Evolutionary conservation across 2,888 invertebrate species (phyloP).

Genomic region (Amitus sp.): DNA sequence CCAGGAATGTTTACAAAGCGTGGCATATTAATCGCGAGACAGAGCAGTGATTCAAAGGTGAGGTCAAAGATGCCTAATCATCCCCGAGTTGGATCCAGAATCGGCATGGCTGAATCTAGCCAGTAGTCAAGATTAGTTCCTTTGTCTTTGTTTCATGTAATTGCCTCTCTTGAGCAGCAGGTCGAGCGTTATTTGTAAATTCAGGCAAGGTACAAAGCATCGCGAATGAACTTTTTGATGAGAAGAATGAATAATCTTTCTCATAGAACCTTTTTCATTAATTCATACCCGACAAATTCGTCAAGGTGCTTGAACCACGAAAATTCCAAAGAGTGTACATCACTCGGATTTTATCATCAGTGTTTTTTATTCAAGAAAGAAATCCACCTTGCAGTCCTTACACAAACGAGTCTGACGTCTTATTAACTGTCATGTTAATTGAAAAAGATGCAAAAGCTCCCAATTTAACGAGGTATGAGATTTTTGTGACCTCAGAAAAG

Average conservation of each 20-base stretch:
- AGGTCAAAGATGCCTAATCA: slow-evolving; percentile 35
- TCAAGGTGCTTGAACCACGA: background rate
- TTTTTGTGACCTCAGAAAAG: no score
- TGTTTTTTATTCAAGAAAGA: no score
- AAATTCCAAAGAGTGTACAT: background rate
- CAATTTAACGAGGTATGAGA: no score
- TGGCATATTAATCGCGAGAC: slow-evolving; percentile 26
- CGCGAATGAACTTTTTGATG: background rate
- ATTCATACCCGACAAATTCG: slow-evolving; percentile 1
- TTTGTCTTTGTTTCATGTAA: slow-evolving; percentile 34
- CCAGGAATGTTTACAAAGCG: slow-evolving; percentile 28
- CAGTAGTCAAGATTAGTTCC: slow-evolving; percentile 36
- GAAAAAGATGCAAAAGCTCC: no score
- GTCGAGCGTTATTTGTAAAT: slow-evolving; percentile 1
- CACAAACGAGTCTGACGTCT: no score
- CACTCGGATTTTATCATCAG: no score
- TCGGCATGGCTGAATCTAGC: slow-evolving; percentile 24
- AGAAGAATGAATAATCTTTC: background rate
- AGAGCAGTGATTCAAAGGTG: slow-evolving; percentile 25
- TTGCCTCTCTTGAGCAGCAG: slow-evolving; percentile 25
- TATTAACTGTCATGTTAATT: no score
- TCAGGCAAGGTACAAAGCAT: background rate
- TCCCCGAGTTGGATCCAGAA: slow-evolving; percentile 22
- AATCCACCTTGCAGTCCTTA: no score
- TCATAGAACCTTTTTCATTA: background rate